Evolutionary conservation across 1,140 invertebrate species (phyloP).

Genomic region (Drosophila setifemur): DNA sequence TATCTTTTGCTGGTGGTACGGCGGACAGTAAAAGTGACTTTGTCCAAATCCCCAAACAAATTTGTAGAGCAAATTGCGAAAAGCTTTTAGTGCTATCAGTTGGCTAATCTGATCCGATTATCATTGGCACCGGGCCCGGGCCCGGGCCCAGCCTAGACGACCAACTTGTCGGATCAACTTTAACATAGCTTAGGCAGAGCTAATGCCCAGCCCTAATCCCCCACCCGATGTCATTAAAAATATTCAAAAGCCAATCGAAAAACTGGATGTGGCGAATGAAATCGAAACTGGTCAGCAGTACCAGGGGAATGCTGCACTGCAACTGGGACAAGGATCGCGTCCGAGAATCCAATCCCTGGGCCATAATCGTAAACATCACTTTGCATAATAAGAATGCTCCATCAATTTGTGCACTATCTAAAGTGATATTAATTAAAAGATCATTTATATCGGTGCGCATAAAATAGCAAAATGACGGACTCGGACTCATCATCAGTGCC

Average conservation of each 20-base stretch:
- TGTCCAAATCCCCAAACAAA: slow-evolving; percentile 52
- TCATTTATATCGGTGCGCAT: slow-evolving; percentile 81
- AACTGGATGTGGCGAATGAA: slow-evolving; percentile 3
- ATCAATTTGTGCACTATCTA: slow-evolving; percentile 79
- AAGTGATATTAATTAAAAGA: slow-evolving; percentile 82
- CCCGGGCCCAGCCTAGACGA: slow-evolving; percentile 8
- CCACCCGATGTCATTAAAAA: slow-evolving; percentile 68
- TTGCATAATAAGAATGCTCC: slow-evolving; percentile 81
- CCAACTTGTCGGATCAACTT: slow-evolving; percentile 16
- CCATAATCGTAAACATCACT: slow-evolving; percentile 80
- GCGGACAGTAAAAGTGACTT: slow-evolving; percentile 47
- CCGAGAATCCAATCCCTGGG: slow-evolving; percentile 5
- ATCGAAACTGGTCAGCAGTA: slow-evolving; percentile 15
- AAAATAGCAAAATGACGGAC: slow-evolving; percentile 80
- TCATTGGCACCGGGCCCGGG: slow-evolving; percentile 65
- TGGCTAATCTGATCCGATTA: slow-evolving; percentile 77
- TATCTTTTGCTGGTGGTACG: no score
- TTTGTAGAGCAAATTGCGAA: slow-evolving; percentile 77
- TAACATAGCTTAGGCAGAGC: neutral
- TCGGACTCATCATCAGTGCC: slow-evolving; percentile 75
- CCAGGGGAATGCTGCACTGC: neutral
- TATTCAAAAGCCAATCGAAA: slow-evolving; percentile 64
- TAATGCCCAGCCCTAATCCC: slow-evolving; percentile 58
- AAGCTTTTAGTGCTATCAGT: slow-evolving; percentile 75
- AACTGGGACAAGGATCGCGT: neutral